Evolutionary conservation across 2,888 invertebrate genomes (phyloP), one percentile per base, ranked within the genome.

Genomic region (Tiphia femorata): DNA sequence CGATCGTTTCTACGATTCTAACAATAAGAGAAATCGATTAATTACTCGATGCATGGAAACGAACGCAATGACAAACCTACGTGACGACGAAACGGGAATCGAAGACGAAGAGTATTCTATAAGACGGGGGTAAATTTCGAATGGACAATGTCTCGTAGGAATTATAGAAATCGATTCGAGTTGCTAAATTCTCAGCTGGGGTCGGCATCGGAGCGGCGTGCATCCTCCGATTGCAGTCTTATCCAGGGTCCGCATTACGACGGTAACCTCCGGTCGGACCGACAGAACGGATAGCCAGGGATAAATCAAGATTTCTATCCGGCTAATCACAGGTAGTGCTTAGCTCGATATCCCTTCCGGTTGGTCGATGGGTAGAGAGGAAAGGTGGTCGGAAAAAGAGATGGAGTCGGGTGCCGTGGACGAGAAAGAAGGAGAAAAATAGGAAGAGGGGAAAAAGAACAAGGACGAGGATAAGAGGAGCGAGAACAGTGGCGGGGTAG

Each of bases 301-400:
- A 73, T 76, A 75, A 76, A 76, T 75, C 70, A 70, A 73, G 75
- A 76, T 76, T 58, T 58, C 49, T 70, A 76, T 74, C 75, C 50
- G 46, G 55, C 66, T 74, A 75, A 76, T 76, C 77, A 66, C 50
- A 64, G 48, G 49, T 49, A 59, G 69, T 67, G 56, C 64, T 58
- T 66, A 66, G 49, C 49, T 42, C 14, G 59, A 53, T 50, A 51
- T 64, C 56, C 57, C 52, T 51, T 41, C 25, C 23, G 23, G 14
- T 8, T 4, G 35, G 2, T 35, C 14, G 16, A 35, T 41, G 21
- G 12, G 33, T 1, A 25, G 16, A 23, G 6, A 14, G 23, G 14
- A 20, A 41, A 5, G 40, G n/a, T 3, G 5, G 14, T 14, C 6
- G 7, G 14, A 5, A 35, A 35, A 35, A n/a, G 17, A 35, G 16